A percentile compares a stretch with the other conserved stretches of the same genome.
These are phyloP conservation scores for Panagrolaimus sp. DNA, from an alignment of 1,140 invertebrate genomes.

Conservation along the genomic window DNA sequence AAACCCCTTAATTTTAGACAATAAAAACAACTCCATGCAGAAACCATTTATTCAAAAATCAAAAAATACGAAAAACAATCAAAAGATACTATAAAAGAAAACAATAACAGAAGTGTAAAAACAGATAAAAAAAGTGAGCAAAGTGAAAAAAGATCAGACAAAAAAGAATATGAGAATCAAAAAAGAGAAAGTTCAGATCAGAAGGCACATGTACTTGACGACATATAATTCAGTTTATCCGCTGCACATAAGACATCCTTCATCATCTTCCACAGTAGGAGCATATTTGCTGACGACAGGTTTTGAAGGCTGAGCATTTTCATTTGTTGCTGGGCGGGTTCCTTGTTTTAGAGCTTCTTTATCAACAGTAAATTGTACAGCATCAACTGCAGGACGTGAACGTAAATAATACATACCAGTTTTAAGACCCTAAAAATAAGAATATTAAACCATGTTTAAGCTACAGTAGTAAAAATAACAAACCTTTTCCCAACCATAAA, in stretches of 20 bases:
- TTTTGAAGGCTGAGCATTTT: not conserved
- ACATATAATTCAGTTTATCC: conserved; percentile 5
- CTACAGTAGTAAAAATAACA: conserved; percentile 7
- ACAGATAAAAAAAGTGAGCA: no score
- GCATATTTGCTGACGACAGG: not conserved
- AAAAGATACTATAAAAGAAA: no score
- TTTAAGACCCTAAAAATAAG: conserved; percentile 73
- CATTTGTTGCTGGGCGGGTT: not conserved
- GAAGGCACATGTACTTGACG: no score
- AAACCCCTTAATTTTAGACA: no score
- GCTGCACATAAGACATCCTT: conserved; percentile 20
- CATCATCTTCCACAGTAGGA: conserved; percentile 7
- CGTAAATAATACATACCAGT: conserved; percentile 97
- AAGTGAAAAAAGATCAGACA: no score
- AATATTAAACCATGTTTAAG: not conserved
- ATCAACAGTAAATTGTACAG: conserved; percentile 95
- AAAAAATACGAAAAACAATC: no score
- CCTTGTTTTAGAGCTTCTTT: not conserved
- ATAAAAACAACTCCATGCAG: no score
- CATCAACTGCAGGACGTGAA: conserved; percentile 86
- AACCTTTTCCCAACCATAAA: conserved; percentile 88
- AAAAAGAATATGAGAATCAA: no score
- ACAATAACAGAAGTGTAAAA: no score
- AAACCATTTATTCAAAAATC: no score
- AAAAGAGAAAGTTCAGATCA: no score